Percentiles rank a stretch among this genome's conserved stretches.
phyloP scores from a whole-genome alignment of 2,888 invertebrate genomes.

The Tetropium fuscum region DNA sequence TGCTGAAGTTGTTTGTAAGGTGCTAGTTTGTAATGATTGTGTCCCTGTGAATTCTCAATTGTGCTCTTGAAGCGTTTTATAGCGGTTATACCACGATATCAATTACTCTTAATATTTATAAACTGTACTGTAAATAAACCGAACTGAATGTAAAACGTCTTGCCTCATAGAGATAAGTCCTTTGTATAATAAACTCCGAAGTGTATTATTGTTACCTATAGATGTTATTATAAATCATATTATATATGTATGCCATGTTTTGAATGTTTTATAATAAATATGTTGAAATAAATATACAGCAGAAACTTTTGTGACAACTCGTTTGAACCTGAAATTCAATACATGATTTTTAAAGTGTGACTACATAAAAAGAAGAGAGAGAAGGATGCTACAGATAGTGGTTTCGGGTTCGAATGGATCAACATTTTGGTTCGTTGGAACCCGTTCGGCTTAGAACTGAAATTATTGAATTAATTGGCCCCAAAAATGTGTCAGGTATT shows the following conservation, averaged over 20 bases:
- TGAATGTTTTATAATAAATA: constrained; percentile 50
- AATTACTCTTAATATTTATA: constrained; percentile 28
- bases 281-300: constrained; percentile 46
- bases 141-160: constrained; percentile 51
- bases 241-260: constrained; percentile 49
- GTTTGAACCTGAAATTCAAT: constrained; percentile 34
- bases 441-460: background rate
- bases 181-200: constrained; percentile 43
- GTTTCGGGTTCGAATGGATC: constrained; percentile 18
- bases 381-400: constrained; percentile 18
- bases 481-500: constrained; percentile 49
- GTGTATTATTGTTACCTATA: constrained; percentile 52
- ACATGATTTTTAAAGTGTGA: constrained; percentile 35
- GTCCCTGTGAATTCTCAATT: background rate
- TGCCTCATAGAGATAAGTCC: constrained; percentile 51
- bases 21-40: too few relatives aligned
- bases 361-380: constrained; percentile 29
- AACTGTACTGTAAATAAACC: constrained; percentile 45
- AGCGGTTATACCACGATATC: constrained; percentile 8
- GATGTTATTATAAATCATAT: constrained; percentile 46
- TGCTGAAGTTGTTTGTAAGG: too few relatives aligned
- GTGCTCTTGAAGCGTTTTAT: constrained; percentile 22
- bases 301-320: constrained; percentile 34
- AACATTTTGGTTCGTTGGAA: constrained; percentile 8
- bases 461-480: constrained; percentile 43